Evolutionary conservation across 2,888 invertebrate species (phyloP).

Genomic region (Homarus gammarus): DNA sequence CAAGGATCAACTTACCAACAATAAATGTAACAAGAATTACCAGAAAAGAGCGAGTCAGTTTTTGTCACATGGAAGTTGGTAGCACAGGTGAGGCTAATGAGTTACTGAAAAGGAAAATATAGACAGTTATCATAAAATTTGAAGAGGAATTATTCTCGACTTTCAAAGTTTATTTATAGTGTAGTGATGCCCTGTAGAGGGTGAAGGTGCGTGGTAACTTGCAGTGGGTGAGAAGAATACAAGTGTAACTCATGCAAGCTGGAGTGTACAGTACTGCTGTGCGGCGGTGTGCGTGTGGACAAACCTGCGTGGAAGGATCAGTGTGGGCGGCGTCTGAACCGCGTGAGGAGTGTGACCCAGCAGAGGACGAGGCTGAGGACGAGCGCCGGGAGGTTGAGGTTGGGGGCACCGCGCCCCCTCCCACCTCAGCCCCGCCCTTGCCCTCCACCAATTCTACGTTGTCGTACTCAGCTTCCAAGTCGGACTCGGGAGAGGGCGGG

Average conservation of each 20-base stretch:
- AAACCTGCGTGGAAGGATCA: slow-evolving; percentile 52
- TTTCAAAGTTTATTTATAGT: too few relatives aligned
- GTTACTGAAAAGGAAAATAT: too few relatives aligned
- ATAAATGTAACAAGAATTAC: too few relatives aligned
- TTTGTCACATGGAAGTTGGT: too few relatives aligned
- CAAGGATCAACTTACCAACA: too few relatives aligned
- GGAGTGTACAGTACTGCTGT: slow-evolving; percentile 27
- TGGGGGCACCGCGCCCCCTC: neutral
- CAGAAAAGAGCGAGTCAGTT: too few relatives aligned
- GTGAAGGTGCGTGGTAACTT: neutral
- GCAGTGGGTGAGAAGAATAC: slow-evolving; percentile 15
- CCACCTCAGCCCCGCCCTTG: slow-evolving; percentile 8
- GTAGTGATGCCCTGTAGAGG: neutral
- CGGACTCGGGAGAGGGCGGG: slow-evolving; percentile 21
- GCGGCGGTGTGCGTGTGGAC: slow-evolving; percentile 25
- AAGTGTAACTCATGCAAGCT: neutral
- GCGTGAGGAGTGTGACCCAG: slow-evolving; percentile 46
- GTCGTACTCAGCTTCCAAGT: slow-evolving; percentile 55
- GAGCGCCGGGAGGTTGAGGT: slow-evolving; percentile 17
- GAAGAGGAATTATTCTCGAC: too few relatives aligned
- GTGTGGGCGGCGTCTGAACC: slow-evolving; percentile 50
- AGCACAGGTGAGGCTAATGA: too few relatives aligned
- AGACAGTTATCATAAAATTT: too few relatives aligned
- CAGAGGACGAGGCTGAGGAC: slow-evolving; percentile 44
- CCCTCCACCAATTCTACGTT: slow-evolving; percentile 42